These are phyloP conservation scores for Takifugu flavidus DNA, from an alignment of 2,113 vertebrate species.

Conservation along the genomic window DNA sequence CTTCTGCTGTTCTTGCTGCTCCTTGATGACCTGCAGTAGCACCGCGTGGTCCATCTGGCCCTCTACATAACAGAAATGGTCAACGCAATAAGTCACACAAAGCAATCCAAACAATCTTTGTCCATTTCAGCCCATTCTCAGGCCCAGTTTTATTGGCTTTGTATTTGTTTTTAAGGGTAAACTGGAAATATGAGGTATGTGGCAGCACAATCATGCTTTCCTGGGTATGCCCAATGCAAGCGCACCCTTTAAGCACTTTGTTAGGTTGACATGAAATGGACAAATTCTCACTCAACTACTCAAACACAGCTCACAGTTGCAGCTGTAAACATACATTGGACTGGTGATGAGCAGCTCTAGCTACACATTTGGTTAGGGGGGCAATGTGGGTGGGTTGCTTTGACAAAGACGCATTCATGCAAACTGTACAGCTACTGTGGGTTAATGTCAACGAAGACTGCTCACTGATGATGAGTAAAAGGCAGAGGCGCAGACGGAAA, in stretches of 20 bases:
- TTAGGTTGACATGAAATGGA: not conserved
- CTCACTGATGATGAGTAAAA: conserved; percentile 2
- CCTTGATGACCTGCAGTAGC: conserved; percentile 91
- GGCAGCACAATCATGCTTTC: no score
- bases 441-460: not conserved
- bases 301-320: not conserved
- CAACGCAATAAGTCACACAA: conserved; percentile 3
- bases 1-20: conserved; percentile 96
- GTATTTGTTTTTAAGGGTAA: no score
- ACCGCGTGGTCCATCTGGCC: conserved; percentile 86
- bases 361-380: conserved; percentile 41
- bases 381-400: not conserved
- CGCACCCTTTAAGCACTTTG: no score
- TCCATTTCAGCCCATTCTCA: no score
- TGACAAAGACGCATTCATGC: conserved; percentile 1
- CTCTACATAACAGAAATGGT: conserved; percentile 63
- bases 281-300: not conserved
- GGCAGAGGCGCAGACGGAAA: conserved; percentile 15
- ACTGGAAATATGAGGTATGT: no score
- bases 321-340: not conserved
- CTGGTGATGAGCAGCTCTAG: conserved; percentile 2
- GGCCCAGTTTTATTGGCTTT: no score
- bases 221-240: no score
- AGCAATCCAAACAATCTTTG: no score
- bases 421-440: not conserved